A percentile compares a stretch with the other conserved stretches of the same genome.
These are phyloP conservation scores for Discoglossus pictus DNA, from an alignment of 2,797 vertebrate genomes.

Conservation along the genomic window DNA sequence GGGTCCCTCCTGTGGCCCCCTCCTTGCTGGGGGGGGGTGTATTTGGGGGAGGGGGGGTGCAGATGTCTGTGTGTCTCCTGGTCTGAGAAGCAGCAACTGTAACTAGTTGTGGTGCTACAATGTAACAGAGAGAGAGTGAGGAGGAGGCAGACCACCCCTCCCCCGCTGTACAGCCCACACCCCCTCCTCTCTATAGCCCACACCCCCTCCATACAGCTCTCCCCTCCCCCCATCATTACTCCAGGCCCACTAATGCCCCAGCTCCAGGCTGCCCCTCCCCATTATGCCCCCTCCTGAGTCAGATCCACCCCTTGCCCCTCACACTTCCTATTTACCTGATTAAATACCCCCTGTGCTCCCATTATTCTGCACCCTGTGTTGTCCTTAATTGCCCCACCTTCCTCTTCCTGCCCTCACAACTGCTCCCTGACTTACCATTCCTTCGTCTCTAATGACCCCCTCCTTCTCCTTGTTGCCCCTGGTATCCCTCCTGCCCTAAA, in stretches of 20 bases:
- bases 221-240: conserved; percentile 5
- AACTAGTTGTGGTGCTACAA: conserved; percentile 50
- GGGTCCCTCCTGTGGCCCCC: conserved; percentile 32
- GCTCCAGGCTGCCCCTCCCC: background rate
- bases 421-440: background rate
- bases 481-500: no score
- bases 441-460: background rate
- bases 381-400: background rate
- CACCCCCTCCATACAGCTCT: conserved; percentile 6
- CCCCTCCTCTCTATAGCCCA: conserved; percentile 34
- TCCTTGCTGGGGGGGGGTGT: conserved; percentile 6
- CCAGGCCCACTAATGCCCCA: background rate
- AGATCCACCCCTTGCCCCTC: background rate
- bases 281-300: background rate
- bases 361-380: background rate
- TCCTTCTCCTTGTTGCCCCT: no score
- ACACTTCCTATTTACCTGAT: background rate
- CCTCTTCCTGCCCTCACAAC: background rate
- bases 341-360: background rate
- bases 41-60: conserved; percentile 10
- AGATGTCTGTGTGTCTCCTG: conserved; percentile 35
- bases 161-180: conserved; percentile 8
- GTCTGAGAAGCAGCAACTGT: conserved; percentile 45
- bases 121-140: conserved; percentile 31
- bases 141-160: conserved; percentile 31